Evolutionary conservation across 2,888 invertebrate genomes (phyloP), one percentile per base, ranked within the genome.

Genomic region (Ormyrus nitidulus): DNA sequence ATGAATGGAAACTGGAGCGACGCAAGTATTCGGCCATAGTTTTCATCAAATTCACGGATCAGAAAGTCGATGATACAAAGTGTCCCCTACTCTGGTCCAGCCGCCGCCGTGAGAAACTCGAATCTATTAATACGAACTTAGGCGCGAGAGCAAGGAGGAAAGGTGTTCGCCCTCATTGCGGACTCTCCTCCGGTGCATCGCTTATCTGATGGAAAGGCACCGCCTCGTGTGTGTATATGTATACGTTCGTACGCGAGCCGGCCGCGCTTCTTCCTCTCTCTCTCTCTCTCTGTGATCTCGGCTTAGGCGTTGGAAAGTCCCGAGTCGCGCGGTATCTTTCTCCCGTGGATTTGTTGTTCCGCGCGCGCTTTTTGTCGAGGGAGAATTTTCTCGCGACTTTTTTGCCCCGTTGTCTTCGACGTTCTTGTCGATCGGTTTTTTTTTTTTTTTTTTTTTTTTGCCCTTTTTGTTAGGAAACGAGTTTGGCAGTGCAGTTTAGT

Each of bases 181-280:
- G 34, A 13, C 64, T 6, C 68, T 19, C 19, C 19, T 19, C 69
- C 64, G 69, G 66, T 75, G 70, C 81, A 78, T 71, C 80, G 70
- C 66, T 81, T 81, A 75, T 78, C 76, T 74, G 81, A 81, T 78
- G 75, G 65, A 78, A 78, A 81, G 78, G 75, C 70, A 65, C 72
- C 76, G 71, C 79, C 76, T 72, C 65, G 51, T 44, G 19, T 61
- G 53, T 64, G 11, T 61, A 46, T 70, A 48, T 1, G 2, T 19
- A 19, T 53, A 51, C 9, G 69, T 13, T 46, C 6, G n/a, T 11
- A 19, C 54, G 13, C 2, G n/a, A n/a, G 56, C 6, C 19, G 53
- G 11, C 9, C 13, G 46, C 64, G 13, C 51, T 19, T 19, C 10
- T 9, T 13, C 59, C 6, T 10, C 19, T 46, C 66, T 11, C 9